phyloP scores from a whole-genome alignment of 1,140 invertebrate species.

The Popillia japonica region DNA sequence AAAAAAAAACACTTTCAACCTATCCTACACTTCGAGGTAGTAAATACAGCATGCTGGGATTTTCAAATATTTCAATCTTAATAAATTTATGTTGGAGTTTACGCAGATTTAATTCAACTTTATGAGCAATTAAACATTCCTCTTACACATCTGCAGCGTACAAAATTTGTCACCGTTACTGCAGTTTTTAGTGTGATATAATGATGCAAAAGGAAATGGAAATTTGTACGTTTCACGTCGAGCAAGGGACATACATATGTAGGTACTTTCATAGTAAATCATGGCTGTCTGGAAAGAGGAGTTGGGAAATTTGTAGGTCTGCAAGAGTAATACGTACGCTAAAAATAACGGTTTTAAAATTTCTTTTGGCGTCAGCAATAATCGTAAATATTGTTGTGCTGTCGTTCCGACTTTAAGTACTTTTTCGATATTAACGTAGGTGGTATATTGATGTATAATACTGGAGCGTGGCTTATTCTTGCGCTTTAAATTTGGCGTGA shows the following conservation, averaged over 20 bases:
- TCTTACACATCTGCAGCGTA: background rate
- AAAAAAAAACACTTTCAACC: too few species aligned
- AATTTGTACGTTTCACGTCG: too few species aligned
- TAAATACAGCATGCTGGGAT: background rate
- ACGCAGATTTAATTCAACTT: background rate
- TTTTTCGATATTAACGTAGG: conserved; percentile 32
- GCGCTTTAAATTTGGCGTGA: background rate
- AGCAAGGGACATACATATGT: too few species aligned
- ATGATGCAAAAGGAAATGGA: background rate
- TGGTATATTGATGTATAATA: conserved; percentile 7
- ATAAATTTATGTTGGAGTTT: background rate
- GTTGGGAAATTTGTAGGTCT: conserved; percentile 14
- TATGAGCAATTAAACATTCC: background rate
- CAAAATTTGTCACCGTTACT: background rate
- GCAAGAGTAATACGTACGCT: conserved; percentile 7
- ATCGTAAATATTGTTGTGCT: conserved; percentile 15
- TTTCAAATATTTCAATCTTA: background rate
- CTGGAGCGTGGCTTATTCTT: background rate
- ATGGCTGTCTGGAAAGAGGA: background rate
- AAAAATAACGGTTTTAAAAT: conserved; percentile 19
- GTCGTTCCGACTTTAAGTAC: conserved; percentile 3
- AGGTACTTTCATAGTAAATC: background rate
- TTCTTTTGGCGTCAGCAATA: conserved; percentile 31
- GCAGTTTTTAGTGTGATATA: background rate
- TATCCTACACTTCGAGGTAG: too few species aligned